A percentile compares a stretch with the other conserved stretches of the same genome.
phyloP scores from a whole-genome alignment of 2,888 invertebrate species.

The Bembecia ichneumoniformis region DNA sequence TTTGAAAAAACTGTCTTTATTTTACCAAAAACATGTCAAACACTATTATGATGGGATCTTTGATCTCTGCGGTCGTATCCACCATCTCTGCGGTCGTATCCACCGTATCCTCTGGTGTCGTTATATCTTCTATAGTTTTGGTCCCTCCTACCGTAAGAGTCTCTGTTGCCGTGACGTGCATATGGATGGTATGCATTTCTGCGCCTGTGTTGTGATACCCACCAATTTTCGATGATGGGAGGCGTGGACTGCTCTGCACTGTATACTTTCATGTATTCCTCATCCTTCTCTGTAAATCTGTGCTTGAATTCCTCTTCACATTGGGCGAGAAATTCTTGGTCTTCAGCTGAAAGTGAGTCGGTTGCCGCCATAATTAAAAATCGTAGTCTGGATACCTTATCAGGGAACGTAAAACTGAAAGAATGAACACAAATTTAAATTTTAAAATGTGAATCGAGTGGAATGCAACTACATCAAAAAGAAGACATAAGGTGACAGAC shows the following conservation, averaged over 20 bases:
- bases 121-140: conserved; percentile 13
- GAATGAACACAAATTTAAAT: conserved; percentile 5
- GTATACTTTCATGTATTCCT: conserved; percentile 69
- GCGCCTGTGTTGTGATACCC: conserved; percentile 37
- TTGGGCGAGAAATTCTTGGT: conserved; percentile 71
- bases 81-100: conserved; percentile 21
- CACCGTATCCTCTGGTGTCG: conserved; percentile 20
- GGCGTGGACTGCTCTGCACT: conserved; percentile 56
- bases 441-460: neutral
- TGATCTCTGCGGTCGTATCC: conserved; percentile 20
- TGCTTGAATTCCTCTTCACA: conserved; percentile 76
- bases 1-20: conserved; percentile 46
- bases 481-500: no score
- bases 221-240: conserved; percentile 75
- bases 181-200: conserved; percentile 30
- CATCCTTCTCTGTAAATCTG: conserved; percentile 75
- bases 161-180: conserved; percentile 16
- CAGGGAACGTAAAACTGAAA: conserved; percentile 39
- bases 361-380: conserved; percentile 27
- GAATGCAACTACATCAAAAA: neutral
- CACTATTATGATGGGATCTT: conserved; percentile 10
- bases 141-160: neutral
- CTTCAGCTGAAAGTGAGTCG: conserved; percentile 63
- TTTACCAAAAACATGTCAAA: conserved; percentile 8
- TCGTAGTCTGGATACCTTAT: conserved; percentile 17